A percentile compares a stretch with the other conserved stretches of the same genome.
phyloP scores from a whole-genome alignment of 1,140 invertebrate species.

The Gryllus bimaculatus region DNA sequence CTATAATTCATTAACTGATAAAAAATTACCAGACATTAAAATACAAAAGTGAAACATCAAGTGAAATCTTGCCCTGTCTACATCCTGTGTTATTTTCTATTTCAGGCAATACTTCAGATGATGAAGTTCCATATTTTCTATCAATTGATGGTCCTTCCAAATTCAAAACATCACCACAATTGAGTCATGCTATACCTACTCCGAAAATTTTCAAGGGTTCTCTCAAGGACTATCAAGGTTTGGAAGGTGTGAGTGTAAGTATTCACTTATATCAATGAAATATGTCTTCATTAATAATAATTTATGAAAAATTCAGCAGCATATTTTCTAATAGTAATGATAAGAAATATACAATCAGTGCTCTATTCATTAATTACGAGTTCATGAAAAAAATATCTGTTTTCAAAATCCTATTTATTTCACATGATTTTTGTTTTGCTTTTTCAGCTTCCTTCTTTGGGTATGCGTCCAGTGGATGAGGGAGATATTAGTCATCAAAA shows the following conservation, averaged over 20 bases:
- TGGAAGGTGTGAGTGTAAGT: constrained; percentile 28
- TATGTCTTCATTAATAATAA: background rate
- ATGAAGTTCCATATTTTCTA: constrained; percentile 14
- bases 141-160: constrained; percentile 7
- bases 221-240: constrained; percentile 29
- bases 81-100: too few species aligned
- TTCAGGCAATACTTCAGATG: constrained; percentile 8
- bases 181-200: background rate
- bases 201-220: constrained; percentile 29
- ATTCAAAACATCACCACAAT: background rate
- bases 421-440: background rate
- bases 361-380: background rate
- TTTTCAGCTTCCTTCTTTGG: background rate
- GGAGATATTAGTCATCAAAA: background rate
- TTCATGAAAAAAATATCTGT: background rate
- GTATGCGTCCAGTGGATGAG: background rate
- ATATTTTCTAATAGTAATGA: background rate
- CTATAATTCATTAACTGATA: too few species aligned
- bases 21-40: too few species aligned
- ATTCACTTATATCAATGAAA: background rate
- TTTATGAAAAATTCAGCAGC: background rate
- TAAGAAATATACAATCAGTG: background rate
- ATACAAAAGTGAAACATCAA: too few species aligned
- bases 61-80: too few species aligned
- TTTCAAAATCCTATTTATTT: background rate